These are phyloP conservation scores for Ciconia boyciana DNA, from an alignment of 2,113 vertebrate species.

Conservation along the genomic window DNA sequence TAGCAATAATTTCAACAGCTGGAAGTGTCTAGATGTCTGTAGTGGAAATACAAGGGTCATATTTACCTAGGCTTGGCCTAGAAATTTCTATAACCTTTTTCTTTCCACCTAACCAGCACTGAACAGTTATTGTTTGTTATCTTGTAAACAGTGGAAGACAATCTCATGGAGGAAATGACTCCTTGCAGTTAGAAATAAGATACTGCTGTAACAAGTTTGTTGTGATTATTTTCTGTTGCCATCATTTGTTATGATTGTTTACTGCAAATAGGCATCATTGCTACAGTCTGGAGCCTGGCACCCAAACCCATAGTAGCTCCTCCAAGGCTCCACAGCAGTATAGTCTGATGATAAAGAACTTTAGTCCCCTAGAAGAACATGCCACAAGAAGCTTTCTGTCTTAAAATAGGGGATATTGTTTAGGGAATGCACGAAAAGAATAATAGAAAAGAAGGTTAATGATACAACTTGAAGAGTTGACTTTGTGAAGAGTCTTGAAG, in stretches of 20 bases:
- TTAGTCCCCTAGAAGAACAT: not conserved
- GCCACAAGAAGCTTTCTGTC: not conserved
- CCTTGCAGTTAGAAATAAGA: not conserved
- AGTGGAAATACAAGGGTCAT: conserved; percentile 60
- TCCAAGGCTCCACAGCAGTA: not conserved
- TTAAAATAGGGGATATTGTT: not conserved
- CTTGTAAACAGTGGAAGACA: conserved; percentile 25
- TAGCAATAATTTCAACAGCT: conserved; percentile 71
- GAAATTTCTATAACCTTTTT: conserved; percentile 38
- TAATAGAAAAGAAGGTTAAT: not conserved
- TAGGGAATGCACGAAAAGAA: not conserved
- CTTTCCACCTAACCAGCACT: not conserved
- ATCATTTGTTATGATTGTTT: not conserved
- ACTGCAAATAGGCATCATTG: not conserved
- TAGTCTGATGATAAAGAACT: not conserved
- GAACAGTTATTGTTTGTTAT: not conserved
- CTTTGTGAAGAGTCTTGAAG: not conserved
- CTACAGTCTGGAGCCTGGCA: not conserved
- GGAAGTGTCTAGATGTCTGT: conserved; percentile 55
- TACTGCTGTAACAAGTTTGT: not conserved
- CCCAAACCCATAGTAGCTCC: not conserved
- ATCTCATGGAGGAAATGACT: conserved; percentile 10
- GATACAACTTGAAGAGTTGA: not conserved
- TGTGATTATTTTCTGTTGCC: not conserved
- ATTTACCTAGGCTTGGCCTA: conserved; percentile 24